Evolutionary conservation across 2,888 invertebrate species (phyloP), one percentile per base, ranked within the genome.

Genomic region (Microctonus brassicae): DNA sequence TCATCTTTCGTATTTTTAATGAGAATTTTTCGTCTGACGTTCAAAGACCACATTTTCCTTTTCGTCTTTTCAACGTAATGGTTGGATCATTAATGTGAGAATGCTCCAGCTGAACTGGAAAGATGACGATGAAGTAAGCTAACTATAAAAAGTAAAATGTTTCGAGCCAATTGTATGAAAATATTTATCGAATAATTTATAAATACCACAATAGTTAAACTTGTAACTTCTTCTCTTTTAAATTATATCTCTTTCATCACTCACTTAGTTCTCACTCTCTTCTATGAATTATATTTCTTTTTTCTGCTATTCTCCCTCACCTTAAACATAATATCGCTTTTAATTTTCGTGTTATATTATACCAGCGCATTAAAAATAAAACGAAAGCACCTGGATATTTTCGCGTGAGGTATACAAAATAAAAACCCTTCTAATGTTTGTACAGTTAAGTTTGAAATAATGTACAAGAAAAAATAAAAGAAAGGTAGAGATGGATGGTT

Each of bases 331-430:
- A n/a, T n/a, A n/a, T n/a, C n/a, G n/a, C n/a, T n/a, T n/a, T 52
- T 20, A 57, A 72, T 42, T 36, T 64, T 62, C 65, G 36, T 36
- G 66, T 73, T 71, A 73, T 71, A 60, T 36, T 57, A 67, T 58
- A 60, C 58, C n/a, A n/a, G n/a, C n/a, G n/a, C n/a, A n/a, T n/a
- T n/a, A 70, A 68, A 74, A 74, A 73, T 63, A 68, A 72, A 70
- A 66, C 65, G 74, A 22, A 69, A 62, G 64, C 61, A 55, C 29
- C 20, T 47, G 33, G 62, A 65, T 57, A 67, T 66, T 73, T 58
- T 20, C 65, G 39, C 68, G 64, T 47, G 60, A 47, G 20, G 17
- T 55, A 36, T 36, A n/a, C n/a, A 17, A 13, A 4, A n/a, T 5
- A 17, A 36, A 33, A 55, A 53, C 13, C 55, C 24, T n/a, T 22